These are phyloP conservation scores for Alouatta palliata DNA, from an alignment of 2,113 vertebrate species.

Conservation along the genomic window DNA sequence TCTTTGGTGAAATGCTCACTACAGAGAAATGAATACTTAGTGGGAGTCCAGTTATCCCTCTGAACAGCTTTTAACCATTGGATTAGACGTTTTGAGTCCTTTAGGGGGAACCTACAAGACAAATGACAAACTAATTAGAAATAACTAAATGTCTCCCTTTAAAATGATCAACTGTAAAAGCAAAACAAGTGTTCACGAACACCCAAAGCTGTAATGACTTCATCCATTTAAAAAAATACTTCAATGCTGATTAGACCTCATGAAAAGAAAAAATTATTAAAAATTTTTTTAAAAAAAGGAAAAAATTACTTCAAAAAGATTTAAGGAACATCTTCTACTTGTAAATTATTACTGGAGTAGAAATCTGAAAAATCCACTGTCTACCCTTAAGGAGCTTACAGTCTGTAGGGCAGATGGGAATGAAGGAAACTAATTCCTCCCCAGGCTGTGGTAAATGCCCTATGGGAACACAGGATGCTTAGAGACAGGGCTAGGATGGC, in stretches of 20 bases:
- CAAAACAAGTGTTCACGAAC: background rate
- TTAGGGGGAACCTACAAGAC: conserved; percentile 86
- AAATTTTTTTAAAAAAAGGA: background rate
- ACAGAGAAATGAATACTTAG: conserved; percentile 90
- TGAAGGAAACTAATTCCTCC: accelerated
- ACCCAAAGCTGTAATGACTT: background rate
- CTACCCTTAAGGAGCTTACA: background rate
- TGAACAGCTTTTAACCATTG: conserved; percentile 89
- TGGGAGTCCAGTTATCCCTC: conserved; percentile 89
- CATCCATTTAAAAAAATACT: background rate
- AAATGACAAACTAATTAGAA: background rate
- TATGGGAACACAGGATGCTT: accelerated
- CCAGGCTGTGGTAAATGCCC: background rate
- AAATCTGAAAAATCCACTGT: background rate
- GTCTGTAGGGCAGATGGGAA: background rate
- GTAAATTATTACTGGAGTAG: background rate
- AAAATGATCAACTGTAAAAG: background rate
- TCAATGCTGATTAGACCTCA: no score
- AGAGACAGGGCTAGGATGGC: background rate
- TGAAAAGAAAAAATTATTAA: no score
- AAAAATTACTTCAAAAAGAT: background rate
- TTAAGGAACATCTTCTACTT: background rate
- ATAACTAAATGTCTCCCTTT: background rate
- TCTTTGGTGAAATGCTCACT: conserved; percentile 91
- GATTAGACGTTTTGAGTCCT: conserved; percentile 87